Conservation (phyloP, 2,888 invertebrate species). For the Myopa tessellatipennis region DNA sequence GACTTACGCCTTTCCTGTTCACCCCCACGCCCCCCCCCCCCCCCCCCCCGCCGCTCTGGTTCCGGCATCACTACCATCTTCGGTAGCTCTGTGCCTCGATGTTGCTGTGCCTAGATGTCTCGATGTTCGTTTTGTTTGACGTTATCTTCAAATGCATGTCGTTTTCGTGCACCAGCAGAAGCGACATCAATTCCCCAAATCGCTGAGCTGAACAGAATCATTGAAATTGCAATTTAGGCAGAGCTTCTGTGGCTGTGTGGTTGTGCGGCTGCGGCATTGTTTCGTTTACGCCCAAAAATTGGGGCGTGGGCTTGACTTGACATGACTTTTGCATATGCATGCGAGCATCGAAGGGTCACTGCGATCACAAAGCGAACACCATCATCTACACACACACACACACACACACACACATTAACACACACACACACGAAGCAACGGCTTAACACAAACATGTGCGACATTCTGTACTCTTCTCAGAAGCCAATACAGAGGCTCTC, state of each 20-base stretch:
- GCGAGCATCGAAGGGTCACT: conserved; percentile 27
- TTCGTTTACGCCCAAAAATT: conserved; percentile 8
- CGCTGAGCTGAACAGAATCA: conserved; percentile 64
- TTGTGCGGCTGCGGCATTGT: background rate
- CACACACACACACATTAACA: conserved; percentile 5
- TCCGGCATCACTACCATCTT: background rate
- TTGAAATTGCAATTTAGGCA: conserved; percentile 58
- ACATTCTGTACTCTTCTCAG: background rate
- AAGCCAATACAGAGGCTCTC: conserved; percentile 5
- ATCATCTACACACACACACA: conserved; percentile 4
- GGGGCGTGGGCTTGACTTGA: conserved; percentile 20
- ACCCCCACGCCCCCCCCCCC: background rate
- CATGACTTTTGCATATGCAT: conserved; percentile 24
- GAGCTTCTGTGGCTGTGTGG: conserved; percentile 13
- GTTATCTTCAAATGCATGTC: background rate
- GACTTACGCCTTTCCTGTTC: no score
- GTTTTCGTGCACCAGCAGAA: background rate
- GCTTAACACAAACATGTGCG: background rate
- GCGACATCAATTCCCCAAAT: conserved; percentile 61
- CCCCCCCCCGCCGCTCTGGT: no score
- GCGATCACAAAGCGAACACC: background rate
- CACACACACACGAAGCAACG: background rate
- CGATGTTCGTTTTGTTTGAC: conserved; percentile 9
- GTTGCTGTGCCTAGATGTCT: background rate
- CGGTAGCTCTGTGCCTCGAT: background rate